Evolutionary conservation across 2,113 vertebrate species (phyloP).

Genomic region (Mystacornis crossleyi): DNA sequence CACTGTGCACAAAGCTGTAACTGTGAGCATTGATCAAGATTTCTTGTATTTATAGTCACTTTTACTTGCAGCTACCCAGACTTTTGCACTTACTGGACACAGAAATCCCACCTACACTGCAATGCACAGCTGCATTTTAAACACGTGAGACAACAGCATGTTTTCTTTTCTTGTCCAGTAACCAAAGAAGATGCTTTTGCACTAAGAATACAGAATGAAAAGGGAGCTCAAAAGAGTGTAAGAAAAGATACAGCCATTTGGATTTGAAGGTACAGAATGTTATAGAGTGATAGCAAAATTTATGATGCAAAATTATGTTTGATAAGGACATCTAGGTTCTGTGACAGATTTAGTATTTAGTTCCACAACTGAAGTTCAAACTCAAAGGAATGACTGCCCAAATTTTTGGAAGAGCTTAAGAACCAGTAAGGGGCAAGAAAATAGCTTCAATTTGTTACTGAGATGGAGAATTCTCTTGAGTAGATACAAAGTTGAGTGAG

Average conservation of each 20-base stretch:
- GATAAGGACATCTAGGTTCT: neutral
- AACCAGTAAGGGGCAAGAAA: neutral
- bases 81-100: neutral
- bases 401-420: neutral
- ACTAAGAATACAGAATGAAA: neutral
- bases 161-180: neutral
- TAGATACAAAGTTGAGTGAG: neutral
- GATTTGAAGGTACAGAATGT: neutral
- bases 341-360: neutral
- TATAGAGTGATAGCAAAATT: neutral
- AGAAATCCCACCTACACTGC: neutral
- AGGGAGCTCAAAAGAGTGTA: neutral
- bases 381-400: accelerated
- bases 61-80: neutral
- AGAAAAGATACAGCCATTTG: neutral
- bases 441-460: neutral
- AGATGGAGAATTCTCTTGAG: neutral
- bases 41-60: neutral
- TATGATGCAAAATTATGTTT: neutral
- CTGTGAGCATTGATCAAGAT: neutral
- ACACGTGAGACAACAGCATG: accelerated
- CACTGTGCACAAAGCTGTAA: neutral
- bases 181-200: neutral
- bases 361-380: neutral
- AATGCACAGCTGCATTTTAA: accelerated